These are phyloP conservation scores for Cryptoprocta ferox DNA, from an alignment of 2,797 vertebrate species.

Conservation along the genomic window DNA sequence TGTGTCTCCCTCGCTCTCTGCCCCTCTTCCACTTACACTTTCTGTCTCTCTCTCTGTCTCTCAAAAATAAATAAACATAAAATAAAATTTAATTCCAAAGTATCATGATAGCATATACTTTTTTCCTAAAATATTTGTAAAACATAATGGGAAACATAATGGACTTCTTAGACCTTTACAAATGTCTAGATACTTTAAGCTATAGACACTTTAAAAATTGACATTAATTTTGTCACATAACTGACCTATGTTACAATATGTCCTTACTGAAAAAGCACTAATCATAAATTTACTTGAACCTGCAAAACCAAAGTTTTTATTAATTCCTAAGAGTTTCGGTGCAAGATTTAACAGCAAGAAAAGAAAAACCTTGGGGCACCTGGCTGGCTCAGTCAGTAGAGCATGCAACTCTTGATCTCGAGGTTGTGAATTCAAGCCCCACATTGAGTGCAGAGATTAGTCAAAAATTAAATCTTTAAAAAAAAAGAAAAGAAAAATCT, in stretches of 20 bases:
- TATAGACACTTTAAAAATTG: not conserved
- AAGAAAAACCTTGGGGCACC: not conserved
- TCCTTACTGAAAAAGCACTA: not conserved
- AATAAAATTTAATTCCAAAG: not conserved
- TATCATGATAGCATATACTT: not conserved
- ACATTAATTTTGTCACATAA: conserved; percentile 10
- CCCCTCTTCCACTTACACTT: not conserved
- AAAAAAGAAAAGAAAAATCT: not conserved
- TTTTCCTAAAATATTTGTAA: not conserved
- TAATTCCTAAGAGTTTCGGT: not conserved
- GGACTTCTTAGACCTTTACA: not conserved
- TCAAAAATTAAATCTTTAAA: not conserved
- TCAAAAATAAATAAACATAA: not conserved
- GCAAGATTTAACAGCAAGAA: not conserved
- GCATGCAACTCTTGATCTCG: not conserved
- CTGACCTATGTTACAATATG: not conserved
- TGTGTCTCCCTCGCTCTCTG: not conserved
- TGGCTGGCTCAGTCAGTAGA: not conserved
- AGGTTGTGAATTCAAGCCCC: not conserved
- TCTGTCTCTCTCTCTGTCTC: not conserved
- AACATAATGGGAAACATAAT: not conserved
- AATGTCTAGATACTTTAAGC: conserved; percentile 2
- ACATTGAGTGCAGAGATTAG: not conserved
- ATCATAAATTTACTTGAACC: not conserved
- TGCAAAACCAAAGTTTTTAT: not conserved